Evolutionary conservation across 2,113 vertebrate genomes (phyloP), one percentile per base, ranked within the genome.

Genomic region (Puntigrus tetrazona): DNA sequence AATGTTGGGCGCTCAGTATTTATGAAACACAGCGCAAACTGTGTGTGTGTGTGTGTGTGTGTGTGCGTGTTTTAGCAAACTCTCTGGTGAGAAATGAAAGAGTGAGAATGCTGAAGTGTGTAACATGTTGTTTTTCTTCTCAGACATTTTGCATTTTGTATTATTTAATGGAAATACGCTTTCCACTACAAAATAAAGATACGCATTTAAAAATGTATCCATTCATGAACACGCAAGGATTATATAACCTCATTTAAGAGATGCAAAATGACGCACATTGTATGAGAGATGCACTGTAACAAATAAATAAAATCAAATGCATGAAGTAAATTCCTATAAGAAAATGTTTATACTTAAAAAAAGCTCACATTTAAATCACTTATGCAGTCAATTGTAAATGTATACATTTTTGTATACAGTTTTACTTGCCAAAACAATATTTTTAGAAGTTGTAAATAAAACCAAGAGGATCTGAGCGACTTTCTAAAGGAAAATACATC

Each of bases 1-100:
- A 84, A n/a, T 94, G 74, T 93, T 95, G 91, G 88, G 87, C 90
- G 93, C 94, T n/a, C n/a, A n/a, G n/a, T n/a, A n/a, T n/a, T n/a
- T n/a, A n/a, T n/a, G n/a, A 45, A 67, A 41, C 76, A 61, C 18
- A 11, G 22, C 2, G 13, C 16, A 69, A 67, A 41, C 85, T 89
- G 92, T 92, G 89, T 55, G 91, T 78, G 73, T n/a, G n/a, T 84
- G 0, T 86, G 91, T 91, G 88, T 85, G 88, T 8, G 65, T 76
- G 41, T 61, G 45, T 52, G 65, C 22, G 59, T 45, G 34, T 41
- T 47, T 38, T 69, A 38, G 85, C 14, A 67, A 76, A 13, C 77
- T 81, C 25, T 34, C 72, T 29, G 31, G 59, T 59, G 50, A 69
- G 61, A 57, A 77, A n/a, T 38, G 20, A 47, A 43, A 63, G 57